Evolutionary conservation across 1,140 invertebrate genomes (phyloP).

Genomic region (Zaprionus camerounensis): DNA sequence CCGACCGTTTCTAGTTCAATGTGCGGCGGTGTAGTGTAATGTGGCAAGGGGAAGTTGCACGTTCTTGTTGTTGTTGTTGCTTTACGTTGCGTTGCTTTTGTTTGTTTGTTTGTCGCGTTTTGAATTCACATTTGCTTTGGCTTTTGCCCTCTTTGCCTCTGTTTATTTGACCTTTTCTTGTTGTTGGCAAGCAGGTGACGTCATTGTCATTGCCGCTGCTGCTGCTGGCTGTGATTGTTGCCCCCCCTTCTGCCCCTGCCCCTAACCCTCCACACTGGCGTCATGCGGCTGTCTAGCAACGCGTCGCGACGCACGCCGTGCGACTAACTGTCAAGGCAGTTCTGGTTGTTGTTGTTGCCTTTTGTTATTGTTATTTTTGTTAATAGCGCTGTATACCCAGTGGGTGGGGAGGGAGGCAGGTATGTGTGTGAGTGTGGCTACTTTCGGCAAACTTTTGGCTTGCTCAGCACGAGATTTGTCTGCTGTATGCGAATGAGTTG

Average conservation of each 20-base stretch:
- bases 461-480: not conserved
- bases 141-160: slow-evolving; percentile 3
- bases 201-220: slow-evolving; percentile 17
- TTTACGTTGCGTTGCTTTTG: not conserved
- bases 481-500: not conserved
- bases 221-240: slow-evolving; percentile 37
- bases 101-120: slow-evolving; percentile 22
- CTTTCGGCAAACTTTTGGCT: not conserved
- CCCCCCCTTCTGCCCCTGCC: not conserved
- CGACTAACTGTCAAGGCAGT: not conserved
- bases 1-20: slow-evolving; percentile 22
- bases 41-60: not conserved
- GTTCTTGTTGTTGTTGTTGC: too few species aligned
- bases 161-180: slow-evolving; percentile 16
- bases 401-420: not conserved
- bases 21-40: slow-evolving; percentile 2
- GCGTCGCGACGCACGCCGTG: slow-evolving; percentile 25
- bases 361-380: slow-evolving; percentile 1
- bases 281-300: slow-evolving; percentile 52
- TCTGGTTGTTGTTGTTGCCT: not conserved
- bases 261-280: slow-evolving; percentile 17
- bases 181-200: slow-evolving; percentile 32
- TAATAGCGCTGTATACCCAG: not conserved
- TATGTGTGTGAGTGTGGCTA: not conserved
- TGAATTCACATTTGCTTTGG: slow-evolving; percentile 12